Conservation (phyloP, 1,140 invertebrate species). For the Acyrthosiphon pisum region DNA sequence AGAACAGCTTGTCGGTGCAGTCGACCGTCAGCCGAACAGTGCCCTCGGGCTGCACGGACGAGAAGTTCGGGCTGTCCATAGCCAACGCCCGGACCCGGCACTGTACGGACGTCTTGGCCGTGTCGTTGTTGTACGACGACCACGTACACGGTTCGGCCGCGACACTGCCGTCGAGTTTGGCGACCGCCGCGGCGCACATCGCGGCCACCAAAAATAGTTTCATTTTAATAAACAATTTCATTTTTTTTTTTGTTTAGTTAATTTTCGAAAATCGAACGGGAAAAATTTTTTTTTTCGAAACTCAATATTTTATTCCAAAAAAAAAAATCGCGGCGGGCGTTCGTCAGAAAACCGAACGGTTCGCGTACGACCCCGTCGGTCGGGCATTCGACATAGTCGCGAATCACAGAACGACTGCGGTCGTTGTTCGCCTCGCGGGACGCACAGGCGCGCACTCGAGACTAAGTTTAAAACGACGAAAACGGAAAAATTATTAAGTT, state of each 20-base stretch:
- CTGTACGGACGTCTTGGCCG: conserved; percentile 66
- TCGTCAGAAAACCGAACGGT: conserved; percentile 48
- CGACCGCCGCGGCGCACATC: conserved; percentile 38
- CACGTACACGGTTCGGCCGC: conserved; percentile 65
- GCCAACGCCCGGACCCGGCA: conserved; percentile 77
- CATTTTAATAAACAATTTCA: conserved; percentile 26
- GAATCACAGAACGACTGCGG: not conserved
- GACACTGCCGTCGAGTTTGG: conserved; percentile 1
- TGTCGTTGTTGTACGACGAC: conserved; percentile 70
- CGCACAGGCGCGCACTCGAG: not conserved
- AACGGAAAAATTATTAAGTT: not conserved
- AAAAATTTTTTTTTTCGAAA: conserved; percentile 31
- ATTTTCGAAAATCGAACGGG: not conserved
- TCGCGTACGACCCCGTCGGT: conserved; percentile 1
- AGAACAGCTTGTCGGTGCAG: conserved; percentile 79
- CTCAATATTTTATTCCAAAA: conserved; percentile 5
- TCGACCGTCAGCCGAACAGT: conserved; percentile 73
- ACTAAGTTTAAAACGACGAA: not conserved
- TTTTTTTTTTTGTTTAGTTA: not conserved
- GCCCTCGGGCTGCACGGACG: conserved; percentile 74
- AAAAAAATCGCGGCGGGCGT: conserved; percentile 11
- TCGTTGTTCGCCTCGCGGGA: not conserved
- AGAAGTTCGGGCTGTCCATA: conserved; percentile 68
- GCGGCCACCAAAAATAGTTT: conserved; percentile 50
- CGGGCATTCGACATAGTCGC: conserved; percentile 33